These are phyloP conservation scores for Coptodon rendalli DNA, from an alignment of 2,113 vertebrate species.

Conservation along the genomic window DNA sequence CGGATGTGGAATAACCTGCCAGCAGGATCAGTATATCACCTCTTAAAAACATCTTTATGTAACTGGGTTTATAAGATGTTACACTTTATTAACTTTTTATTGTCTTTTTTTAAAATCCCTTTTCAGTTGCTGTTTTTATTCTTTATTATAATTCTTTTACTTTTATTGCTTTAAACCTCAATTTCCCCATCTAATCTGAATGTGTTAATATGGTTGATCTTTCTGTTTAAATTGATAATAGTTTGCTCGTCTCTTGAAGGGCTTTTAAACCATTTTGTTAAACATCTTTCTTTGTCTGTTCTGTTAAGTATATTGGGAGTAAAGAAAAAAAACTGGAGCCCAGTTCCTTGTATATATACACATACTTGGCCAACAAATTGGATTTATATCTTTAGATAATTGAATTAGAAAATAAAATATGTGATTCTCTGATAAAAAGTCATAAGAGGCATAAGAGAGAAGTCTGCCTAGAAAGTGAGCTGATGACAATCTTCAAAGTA, in stretches of 20 bases:
- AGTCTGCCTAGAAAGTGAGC: not conserved
- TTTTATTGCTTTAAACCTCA: not conserved
- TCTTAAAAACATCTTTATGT: not conserved
- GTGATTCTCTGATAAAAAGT: not conserved
- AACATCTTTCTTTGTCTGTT: not conserved
- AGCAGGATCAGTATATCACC: not conserved
- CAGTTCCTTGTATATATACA: not conserved
- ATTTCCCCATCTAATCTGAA: not conserved
- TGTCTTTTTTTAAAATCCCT: not conserved
- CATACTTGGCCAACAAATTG: not conserved
- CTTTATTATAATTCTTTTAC: not conserved
- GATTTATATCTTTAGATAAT: not conserved
- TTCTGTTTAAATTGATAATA: not conserved
- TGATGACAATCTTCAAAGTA: not conserved
- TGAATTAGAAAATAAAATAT: not conserved
- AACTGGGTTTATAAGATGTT: not conserved
- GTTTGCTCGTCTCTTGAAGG: not conserved
- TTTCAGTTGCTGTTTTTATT: not conserved
- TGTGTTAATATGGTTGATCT: not conserved
- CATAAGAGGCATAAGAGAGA: not conserved
- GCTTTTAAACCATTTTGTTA: not conserved
- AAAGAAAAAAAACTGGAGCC: not conserved
- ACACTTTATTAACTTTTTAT: not conserved
- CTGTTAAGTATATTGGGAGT: not conserved
- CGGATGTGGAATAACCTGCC: not conserved